phyloP scores from a whole-genome alignment of 2,797 vertebrate species.

The Thripadectes ignobilis region DNA sequence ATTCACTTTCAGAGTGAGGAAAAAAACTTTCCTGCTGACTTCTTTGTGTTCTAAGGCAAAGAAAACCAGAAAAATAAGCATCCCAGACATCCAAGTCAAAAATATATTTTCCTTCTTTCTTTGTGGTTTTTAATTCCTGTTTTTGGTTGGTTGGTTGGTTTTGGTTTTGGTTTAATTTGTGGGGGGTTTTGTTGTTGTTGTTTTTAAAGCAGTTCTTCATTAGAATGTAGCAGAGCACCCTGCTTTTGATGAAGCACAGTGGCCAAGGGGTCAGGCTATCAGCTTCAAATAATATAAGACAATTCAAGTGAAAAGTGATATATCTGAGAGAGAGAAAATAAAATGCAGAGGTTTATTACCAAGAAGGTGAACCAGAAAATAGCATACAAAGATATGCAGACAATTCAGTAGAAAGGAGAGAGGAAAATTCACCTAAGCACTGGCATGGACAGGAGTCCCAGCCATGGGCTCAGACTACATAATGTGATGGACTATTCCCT shows the following conservation, averaged over 20 bases:
- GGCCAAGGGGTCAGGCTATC: slow-evolving; percentile 27
- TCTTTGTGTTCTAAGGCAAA: slow-evolving; percentile 5
- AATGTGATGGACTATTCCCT: background rate
- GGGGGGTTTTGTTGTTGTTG: background rate
- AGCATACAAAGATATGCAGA: background rate
- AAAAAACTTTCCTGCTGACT: background rate
- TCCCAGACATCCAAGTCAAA: slow-evolving; percentile 13
- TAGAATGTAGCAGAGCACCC: slow-evolving; percentile 21
- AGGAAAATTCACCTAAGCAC: background rate
- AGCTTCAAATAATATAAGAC: slow-evolving; percentile 2
- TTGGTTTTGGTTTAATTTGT: background rate
- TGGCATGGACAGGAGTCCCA: background rate
- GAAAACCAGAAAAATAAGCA: background rate
- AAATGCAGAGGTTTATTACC: background rate
- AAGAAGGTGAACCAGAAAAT: background rate
- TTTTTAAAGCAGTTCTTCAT: background rate
- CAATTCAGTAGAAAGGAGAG: background rate
- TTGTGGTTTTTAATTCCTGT: background rate
- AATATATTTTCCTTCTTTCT: background rate
- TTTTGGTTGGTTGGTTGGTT: background rate
- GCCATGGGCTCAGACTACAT: background rate
- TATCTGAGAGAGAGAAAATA: slow-evolving; percentile 7
- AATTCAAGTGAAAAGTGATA: slow-evolving; percentile 5
- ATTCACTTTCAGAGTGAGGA: background rate
- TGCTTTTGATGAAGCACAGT: slow-evolving; percentile 18